Conservation (phyloP, 2,113 vertebrate species). For the Proteles cristata region DNA sequence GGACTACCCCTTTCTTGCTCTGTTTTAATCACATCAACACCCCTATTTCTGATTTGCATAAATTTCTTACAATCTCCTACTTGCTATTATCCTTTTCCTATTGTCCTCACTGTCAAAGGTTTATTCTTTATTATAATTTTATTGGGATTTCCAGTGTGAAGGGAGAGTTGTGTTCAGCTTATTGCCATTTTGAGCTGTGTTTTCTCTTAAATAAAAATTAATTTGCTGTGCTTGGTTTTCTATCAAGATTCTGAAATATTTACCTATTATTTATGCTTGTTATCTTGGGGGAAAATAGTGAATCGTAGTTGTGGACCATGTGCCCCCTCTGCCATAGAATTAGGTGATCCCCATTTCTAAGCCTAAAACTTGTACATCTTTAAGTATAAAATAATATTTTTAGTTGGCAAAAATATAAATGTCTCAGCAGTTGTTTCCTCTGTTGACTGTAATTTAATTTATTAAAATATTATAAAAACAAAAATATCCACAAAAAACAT, state of each 20-base stretch:
- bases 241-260: not conserved
- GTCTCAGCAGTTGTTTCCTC: not conserved
- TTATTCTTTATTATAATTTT: not conserved
- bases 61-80: not conserved
- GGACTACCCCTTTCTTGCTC: not conserved
- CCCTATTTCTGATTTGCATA: not conserved
- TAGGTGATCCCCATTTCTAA: not conserved
- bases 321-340: not conserved
- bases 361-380: not conserved
- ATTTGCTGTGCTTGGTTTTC: not conserved
- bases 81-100: not conserved
- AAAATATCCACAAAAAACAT: conserved; percentile 41
- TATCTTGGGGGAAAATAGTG: not conserved
- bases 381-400: conserved; percentile 16
- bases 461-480: conserved; percentile 46
- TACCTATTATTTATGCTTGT: not conserved
- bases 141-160: not conserved
- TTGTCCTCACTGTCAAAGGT: not conserved
- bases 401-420: conserved; percentile 2
- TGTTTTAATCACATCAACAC: not conserved
- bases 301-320: not conserved
- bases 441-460: conserved; percentile 32
- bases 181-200: not conserved
- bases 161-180: not conserved
- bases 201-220: conserved; percentile 36